phyloP scores from a whole-genome alignment of 2,113 vertebrate species.

The Leiothrix lutea region DNA sequence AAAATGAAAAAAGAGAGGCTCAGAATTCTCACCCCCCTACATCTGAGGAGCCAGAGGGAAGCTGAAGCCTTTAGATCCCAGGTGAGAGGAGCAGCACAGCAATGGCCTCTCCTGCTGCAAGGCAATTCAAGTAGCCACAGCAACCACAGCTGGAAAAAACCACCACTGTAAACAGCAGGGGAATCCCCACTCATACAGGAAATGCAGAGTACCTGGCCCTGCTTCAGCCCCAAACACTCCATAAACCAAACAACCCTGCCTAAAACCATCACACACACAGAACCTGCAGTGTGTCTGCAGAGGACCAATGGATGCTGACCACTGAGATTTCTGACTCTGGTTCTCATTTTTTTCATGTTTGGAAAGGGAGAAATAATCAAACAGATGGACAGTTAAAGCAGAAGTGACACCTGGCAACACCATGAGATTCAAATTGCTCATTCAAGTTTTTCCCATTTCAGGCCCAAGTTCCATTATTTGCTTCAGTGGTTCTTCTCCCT shows the following conservation, averaged over 20 bases:
- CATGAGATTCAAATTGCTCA: neutral
- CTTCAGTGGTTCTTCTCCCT: neutral
- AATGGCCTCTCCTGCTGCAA: neutral
- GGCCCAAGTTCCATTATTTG: neutral
- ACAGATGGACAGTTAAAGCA: neutral
- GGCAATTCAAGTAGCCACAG: neutral
- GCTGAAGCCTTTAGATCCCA: constrained; percentile 15
- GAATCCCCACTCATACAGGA: neutral
- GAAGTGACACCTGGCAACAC: neutral
- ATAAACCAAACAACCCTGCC: neutral
- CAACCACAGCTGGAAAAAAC: neutral
- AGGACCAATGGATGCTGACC: neutral
- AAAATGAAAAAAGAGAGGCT: constrained; percentile 50
- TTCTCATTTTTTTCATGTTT: neutral
- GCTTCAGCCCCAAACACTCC: neutral
- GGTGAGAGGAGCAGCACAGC: neutral
- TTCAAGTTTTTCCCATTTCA: neutral
- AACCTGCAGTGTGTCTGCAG: neutral
- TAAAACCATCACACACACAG: neutral
- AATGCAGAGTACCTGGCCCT: rapidly evolving
- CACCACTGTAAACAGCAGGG: neutral
- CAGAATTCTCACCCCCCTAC: neutral
- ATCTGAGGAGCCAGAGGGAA: neutral
- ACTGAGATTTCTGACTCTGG: neutral
- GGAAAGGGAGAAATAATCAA: neutral